A percentile compares a stretch with the other conserved stretches of the same genome.
Conservation (phyloP, 2,888 invertebrate genomes). For the Pinctada fucata region DNA sequence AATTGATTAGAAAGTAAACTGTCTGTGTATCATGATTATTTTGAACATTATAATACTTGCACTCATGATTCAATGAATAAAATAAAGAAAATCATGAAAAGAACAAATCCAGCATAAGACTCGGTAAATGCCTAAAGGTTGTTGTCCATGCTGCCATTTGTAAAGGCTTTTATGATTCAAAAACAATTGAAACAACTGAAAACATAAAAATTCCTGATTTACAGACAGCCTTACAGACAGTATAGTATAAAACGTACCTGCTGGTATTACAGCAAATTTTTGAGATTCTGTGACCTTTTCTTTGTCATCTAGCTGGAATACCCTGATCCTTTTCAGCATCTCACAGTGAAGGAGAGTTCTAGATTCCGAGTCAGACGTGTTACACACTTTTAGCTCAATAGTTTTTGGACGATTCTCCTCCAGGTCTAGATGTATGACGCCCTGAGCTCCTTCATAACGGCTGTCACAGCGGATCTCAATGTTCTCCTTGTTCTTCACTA, state of each 20-base stretch:
- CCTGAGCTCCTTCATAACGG: not conserved
- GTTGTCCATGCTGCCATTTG: too few species aligned
- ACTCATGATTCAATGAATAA: too few species aligned
- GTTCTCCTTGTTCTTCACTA: constrained; percentile 47
- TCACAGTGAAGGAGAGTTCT: constrained; percentile 58
- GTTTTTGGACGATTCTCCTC: constrained; percentile 37
- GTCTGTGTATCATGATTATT: too few species aligned
- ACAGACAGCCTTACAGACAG: not conserved
- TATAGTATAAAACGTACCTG: constrained; percentile 42
- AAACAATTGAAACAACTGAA: not conserved
- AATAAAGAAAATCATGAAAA: too few species aligned
- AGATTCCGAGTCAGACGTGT: constrained; percentile 34
- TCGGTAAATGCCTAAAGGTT: too few species aligned
- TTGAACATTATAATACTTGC: too few species aligned
- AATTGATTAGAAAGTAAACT: too few species aligned
- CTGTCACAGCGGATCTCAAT: constrained; percentile 36
- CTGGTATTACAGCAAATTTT: constrained; percentile 37
- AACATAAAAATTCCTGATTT: not conserved
- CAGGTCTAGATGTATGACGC: constrained; percentile 33
- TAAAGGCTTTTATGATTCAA: too few species aligned
- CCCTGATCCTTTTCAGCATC: constrained; percentile 58
- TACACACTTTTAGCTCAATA: constrained; percentile 45
- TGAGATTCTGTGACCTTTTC: constrained; percentile 53
- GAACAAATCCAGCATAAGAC: too few species aligned
- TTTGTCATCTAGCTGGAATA: constrained; percentile 56